phyloP scores from a whole-genome alignment of 2,797 vertebrate genomes.

The Rhinoraja longicauda region DNA sequence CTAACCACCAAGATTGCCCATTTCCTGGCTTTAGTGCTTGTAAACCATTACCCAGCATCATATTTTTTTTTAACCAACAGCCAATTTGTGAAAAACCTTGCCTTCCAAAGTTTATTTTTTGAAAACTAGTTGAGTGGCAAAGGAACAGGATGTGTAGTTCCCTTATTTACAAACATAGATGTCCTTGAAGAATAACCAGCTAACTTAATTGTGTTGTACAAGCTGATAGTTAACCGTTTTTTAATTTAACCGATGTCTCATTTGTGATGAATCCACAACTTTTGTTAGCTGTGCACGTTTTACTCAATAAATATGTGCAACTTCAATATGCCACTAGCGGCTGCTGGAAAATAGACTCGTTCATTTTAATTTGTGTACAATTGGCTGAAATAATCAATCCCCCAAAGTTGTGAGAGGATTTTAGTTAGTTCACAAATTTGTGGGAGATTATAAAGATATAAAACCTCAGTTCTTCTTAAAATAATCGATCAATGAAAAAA shows the following conservation, averaged over 20 bases:
- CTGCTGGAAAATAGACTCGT: background rate
- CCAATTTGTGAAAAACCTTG: background rate
- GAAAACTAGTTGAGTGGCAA: background rate
- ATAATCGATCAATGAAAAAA: background rate
- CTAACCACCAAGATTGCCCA: background rate
- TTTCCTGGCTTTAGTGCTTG: background rate
- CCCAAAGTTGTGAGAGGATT: background rate
- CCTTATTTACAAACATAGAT: background rate
- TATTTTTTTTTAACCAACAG: background rate
- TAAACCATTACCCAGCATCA: background rate
- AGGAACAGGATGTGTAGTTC: background rate
- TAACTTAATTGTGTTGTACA: background rate
- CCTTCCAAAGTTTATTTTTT: background rate
- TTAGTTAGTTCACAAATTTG: background rate
- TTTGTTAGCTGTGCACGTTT: background rate
- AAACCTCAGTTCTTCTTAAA: background rate
- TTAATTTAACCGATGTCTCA: background rate
- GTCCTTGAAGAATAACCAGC: background rate
- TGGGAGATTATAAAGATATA: background rate
- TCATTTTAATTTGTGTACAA: background rate
- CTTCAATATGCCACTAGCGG: background rate
- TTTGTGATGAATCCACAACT: background rate
- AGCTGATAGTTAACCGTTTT: background rate
- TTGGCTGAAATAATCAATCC: background rate
- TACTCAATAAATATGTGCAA: background rate